Conservation (phyloP, 2,797 vertebrate genomes). For the Eidolon dupreanum region DNA sequence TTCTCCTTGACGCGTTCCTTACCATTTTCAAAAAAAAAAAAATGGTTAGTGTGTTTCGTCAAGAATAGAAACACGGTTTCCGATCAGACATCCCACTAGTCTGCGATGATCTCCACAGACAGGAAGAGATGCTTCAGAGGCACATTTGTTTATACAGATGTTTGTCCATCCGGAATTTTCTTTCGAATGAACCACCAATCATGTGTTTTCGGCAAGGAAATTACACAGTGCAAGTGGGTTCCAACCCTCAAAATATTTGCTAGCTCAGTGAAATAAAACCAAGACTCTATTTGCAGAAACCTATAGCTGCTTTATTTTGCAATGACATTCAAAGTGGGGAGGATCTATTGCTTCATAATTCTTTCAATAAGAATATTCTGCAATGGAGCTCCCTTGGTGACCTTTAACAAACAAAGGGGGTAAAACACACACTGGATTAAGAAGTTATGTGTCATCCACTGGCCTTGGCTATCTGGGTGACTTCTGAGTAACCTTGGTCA, state of each 20-base stretch:
- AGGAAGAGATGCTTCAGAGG: constrained; percentile 65
- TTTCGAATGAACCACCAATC: constrained; percentile 53
- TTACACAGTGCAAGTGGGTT: constrained; percentile 42
- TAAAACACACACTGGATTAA: not conserved
- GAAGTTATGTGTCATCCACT: not conserved
- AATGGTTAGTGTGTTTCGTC: not conserved
- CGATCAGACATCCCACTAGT: not conserved
- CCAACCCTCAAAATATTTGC: constrained; percentile 57
- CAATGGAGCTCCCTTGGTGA: not conserved
- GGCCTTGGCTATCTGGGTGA: not conserved
- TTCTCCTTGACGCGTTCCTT: not conserved
- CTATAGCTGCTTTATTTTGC: not conserved
- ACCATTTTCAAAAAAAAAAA: not conserved
- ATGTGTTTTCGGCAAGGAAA: constrained; percentile 50
- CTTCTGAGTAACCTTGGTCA: not conserved
- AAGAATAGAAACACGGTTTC: not conserved
- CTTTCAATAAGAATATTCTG: not conserved
- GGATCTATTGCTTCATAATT: not conserved
- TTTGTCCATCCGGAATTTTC: constrained; percentile 41
- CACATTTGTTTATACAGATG: constrained; percentile 60
- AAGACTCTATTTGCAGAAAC: constrained; percentile 27
- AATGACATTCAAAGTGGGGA: not conserved
- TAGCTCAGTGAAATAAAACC: constrained; percentile 34
- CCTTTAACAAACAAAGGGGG: not conserved
- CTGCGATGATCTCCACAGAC: not conserved